Percentiles rank a stretch among this genome's conserved stretches.
Evolutionary conservation across 2,888 invertebrate genomes (phyloP).

Genomic region (Mesopsocus fuscifrons): DNA sequence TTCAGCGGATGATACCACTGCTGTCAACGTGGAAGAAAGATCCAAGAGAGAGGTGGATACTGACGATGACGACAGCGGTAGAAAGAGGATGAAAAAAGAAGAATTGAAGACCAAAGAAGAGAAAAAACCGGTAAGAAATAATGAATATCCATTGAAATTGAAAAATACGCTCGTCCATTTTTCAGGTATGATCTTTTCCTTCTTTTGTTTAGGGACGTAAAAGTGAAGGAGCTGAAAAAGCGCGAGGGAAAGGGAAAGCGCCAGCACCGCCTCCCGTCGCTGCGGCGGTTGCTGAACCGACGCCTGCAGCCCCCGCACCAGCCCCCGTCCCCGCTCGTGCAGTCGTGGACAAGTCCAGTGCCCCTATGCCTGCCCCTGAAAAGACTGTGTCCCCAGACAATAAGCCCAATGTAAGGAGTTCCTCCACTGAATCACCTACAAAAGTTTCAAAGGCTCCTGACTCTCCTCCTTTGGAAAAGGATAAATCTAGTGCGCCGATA

Average conservation of each 20-base stretch:
- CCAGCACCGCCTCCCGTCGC: constrained; percentile 14
- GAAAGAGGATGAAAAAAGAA: constrained; percentile 17
- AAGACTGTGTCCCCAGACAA: background rate
- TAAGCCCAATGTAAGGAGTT: too few relatives aligned
- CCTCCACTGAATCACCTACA: constrained; percentile 9
- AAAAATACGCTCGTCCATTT: background rate
- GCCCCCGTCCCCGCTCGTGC: constrained; percentile 11
- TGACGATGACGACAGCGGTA: constrained; percentile 15
- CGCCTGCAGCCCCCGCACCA: constrained; percentile 4
- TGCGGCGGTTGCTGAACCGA: constrained; percentile 9
- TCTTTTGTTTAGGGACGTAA: constrained; percentile 10
- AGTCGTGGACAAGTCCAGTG: constrained; percentile 12
- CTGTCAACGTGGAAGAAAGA: constrained; percentile 15
- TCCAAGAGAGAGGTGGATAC: constrained; percentile 16
- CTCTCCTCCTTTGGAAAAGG: background rate
- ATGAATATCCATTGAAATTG: constrained; percentile 5
- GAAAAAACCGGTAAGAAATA: constrained; percentile 23
- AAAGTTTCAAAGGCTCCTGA: background rate
- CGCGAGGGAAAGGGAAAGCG: constrained; percentile 23
- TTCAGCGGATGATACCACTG: constrained; percentile 24
- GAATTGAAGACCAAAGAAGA: constrained; percentile 17
- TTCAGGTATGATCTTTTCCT: background rate
- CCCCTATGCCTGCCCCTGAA: constrained; percentile 13
- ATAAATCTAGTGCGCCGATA: background rate
- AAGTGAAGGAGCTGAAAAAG: constrained; percentile 20